These are phyloP conservation scores for Gorilla gorilla DNA, from an alignment of 2,113 vertebrate genomes.

Conservation along the genomic window DNA sequence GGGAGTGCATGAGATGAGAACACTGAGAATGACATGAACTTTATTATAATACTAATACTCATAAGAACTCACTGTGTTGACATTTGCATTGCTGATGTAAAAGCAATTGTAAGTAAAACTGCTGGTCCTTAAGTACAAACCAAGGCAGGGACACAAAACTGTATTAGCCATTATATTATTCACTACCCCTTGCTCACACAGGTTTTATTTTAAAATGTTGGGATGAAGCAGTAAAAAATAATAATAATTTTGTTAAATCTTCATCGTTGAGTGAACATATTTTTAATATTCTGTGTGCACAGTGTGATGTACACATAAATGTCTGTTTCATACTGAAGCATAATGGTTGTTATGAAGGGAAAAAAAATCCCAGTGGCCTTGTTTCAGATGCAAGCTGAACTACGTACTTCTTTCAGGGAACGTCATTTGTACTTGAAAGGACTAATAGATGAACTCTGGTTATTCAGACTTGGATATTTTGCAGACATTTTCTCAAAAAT, in stretches of 20 bases:
- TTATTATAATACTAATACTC: not conserved
- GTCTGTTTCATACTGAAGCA: not conserved
- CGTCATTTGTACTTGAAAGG: not conserved
- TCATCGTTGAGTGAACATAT: not conserved
- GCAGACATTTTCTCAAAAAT: slow-evolving; percentile 20
- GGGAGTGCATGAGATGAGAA: not conserved
- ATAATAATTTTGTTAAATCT: not conserved
- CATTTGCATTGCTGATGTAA: not conserved
- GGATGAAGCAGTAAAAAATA: not conserved
- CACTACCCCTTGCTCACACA: not conserved
- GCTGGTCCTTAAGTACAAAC: not conserved
- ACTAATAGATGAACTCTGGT: not conserved
- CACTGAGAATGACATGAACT: too few relatives aligned
- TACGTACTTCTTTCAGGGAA: not conserved
- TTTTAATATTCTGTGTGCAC: not conserved
- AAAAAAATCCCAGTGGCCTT: not conserved
- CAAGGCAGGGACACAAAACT: not conserved
- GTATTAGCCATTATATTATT: not conserved
- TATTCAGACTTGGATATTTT: not conserved
- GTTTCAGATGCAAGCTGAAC: not conserved
- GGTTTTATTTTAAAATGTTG: not conserved
- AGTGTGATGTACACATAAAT: not conserved
- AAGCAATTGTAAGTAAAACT: not conserved
- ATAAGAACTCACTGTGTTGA: not conserved
- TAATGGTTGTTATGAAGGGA: not conserved